phyloP scores from a whole-genome alignment of 1,140 invertebrate genomes.

The Ctenoplectra terminalis region DNA sequence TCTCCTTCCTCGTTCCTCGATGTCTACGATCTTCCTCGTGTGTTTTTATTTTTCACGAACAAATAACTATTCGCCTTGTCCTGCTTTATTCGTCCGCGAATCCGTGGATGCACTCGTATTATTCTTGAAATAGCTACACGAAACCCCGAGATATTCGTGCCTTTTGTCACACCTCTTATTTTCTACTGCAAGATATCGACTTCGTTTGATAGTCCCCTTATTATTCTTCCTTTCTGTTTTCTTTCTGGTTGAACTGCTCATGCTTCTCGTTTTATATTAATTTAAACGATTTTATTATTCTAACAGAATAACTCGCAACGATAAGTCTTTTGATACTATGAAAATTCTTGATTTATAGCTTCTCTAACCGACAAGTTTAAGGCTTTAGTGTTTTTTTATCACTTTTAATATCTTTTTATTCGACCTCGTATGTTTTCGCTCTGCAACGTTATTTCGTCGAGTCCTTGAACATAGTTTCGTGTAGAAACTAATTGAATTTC shows the following conservation, averaged over 20 bases:
- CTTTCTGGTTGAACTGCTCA: background rate
- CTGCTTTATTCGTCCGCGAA: background rate
- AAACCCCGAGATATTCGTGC: background rate
- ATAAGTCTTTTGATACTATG: background rate
- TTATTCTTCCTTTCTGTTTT: background rate
- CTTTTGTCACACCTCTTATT: background rate
- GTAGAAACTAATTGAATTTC: too few species aligned
- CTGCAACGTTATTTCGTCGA: background rate
- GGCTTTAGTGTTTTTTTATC: background rate
- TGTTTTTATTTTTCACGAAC: slow-evolving; percentile 4
- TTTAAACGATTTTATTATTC: background rate
- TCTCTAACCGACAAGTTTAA: background rate
- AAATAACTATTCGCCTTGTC: slow-evolving; percentile 17
- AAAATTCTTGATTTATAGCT: background rate
- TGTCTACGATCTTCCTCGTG: background rate
- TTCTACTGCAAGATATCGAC: background rate
- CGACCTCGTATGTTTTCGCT: background rate
- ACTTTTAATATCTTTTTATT: background rate
- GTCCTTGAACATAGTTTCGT: too few species aligned
- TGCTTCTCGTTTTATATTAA: background rate
- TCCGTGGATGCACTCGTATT: background rate
- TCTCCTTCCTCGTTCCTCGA: background rate
- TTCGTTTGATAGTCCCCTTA: background rate
- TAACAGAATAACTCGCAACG: background rate
- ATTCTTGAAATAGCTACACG: background rate